These are phyloP conservation scores for Lissocephala sabroskyi DNA, from an alignment of 2,888 invertebrate genomes.

Conservation along the genomic window DNA sequence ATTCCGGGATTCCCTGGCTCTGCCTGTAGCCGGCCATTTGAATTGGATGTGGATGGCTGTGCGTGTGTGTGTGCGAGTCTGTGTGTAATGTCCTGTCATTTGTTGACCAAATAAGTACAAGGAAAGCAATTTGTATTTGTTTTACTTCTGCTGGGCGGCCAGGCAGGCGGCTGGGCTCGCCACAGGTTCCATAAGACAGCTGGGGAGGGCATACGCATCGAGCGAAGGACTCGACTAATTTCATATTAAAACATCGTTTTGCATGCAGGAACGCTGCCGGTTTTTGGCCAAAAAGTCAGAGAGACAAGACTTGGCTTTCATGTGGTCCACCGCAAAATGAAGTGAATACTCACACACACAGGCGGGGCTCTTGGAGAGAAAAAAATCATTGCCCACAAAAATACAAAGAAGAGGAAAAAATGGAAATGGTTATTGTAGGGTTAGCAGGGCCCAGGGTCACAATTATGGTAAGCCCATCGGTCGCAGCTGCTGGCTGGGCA, in stretches of 20 bases:
- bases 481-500: constrained; percentile 40
- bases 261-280: constrained; percentile 50
- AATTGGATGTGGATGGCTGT: no score
- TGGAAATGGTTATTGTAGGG: no score
- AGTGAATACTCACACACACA: no score
- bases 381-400: constrained; percentile 27
- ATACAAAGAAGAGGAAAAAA: no score
- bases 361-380: no score
- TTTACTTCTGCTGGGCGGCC: constrained; percentile 40
- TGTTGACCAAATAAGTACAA: constrained; percentile 67
- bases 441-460: constrained; percentile 24
- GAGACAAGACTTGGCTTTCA: constrained; percentile 14
- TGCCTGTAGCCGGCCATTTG: background rate
- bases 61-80: constrained; percentile 9
- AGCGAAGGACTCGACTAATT: constrained; percentile 60
- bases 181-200: background rate
- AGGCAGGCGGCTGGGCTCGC: constrained; percentile 8
- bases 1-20: no score
- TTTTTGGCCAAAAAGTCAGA: background rate
- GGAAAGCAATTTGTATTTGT: constrained; percentile 66
- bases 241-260: constrained; percentile 67
- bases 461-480: constrained; percentile 55
- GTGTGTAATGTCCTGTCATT: constrained; percentile 55
- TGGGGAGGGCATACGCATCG: constrained; percentile 39
- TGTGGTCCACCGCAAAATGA: no score